These are phyloP conservation scores for Trissonchulus latispiculum DNA, from an alignment of 2,888 invertebrate genomes.

Conservation along the genomic window DNA sequence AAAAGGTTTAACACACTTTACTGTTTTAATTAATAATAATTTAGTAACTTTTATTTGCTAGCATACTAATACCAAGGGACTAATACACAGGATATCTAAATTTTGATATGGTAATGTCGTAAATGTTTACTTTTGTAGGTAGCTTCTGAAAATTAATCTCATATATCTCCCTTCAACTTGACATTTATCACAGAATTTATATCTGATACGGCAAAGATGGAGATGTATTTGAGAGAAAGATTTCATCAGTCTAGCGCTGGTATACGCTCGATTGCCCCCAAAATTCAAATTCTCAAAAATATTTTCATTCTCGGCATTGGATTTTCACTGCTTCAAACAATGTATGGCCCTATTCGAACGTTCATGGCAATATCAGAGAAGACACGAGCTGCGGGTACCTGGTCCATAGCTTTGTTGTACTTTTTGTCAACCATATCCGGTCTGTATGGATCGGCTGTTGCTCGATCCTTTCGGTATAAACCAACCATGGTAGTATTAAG, in stretches of 20 bases:
- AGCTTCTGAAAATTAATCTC: no score
- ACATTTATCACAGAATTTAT: no score
- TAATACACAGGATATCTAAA: no score
- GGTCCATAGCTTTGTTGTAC: not conserved
- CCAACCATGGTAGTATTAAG: not conserved
- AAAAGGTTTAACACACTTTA: no score
- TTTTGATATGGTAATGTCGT: no score
- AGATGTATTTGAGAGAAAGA: not conserved
- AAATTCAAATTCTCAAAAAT: constrained; percentile 14
- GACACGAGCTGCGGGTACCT: not conserved
- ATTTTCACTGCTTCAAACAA: not conserved
- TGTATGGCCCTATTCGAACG: not conserved
- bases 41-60: no score
- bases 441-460: constrained; percentile 8
- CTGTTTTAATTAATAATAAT: no score
- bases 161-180: no score
- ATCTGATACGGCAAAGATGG: no score
- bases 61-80: no score
- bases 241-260: constrained; percentile 2
- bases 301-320: constrained; percentile 10
- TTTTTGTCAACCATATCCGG: not conserved
- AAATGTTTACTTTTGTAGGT: no score
- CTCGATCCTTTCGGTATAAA: constrained; percentile 6
- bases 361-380: not conserved
- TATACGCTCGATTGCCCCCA: constrained; percentile 16